phyloP scores from a whole-genome alignment of 2,888 invertebrate genomes.

The Melanargia galathea region DNA sequence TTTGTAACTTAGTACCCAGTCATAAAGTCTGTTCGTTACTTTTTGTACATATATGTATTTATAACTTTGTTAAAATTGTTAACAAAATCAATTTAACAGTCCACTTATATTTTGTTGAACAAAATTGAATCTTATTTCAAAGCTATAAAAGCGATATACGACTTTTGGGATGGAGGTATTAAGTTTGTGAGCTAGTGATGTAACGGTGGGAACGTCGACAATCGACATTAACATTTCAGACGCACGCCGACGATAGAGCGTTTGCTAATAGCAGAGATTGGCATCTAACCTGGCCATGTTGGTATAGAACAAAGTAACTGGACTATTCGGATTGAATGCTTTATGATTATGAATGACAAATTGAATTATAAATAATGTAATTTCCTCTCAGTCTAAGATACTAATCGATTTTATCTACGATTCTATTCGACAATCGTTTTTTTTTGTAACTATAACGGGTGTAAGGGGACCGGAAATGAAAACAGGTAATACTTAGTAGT shows the following conservation, averaged over 20 bases:
- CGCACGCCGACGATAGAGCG: conserved; percentile 41
- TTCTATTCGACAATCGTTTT: not conserved
- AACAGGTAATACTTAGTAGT: too few species aligned
- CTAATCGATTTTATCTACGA: conserved; percentile 1
- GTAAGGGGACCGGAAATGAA: too few species aligned
- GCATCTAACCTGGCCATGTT: conserved; percentile 33
- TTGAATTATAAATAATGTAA: conserved; percentile 7
- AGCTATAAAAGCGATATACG: not conserved
- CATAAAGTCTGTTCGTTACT: not conserved
- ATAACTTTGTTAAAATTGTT: conserved; percentile 4
- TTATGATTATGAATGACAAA: conserved; percentile 27
- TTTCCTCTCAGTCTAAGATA: conserved; percentile 1
- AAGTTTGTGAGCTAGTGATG: conserved; percentile 24
- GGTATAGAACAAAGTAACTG: conserved; percentile 24
- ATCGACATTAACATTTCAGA: conserved; percentile 41
- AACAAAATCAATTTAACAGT: conserved; percentile 4
- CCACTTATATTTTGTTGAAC: not conserved
- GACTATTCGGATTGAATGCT: conserved; percentile 26
- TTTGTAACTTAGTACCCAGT: not conserved
- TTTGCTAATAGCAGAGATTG: conserved; percentile 40
- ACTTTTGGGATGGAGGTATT: not conserved
- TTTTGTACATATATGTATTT: not conserved
- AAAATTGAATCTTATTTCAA: conserved; percentile 20
- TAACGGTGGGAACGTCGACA: conserved; percentile 35
- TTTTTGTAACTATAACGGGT: too few species aligned